These are phyloP conservation scores for Hydractinia echinata DNA, from an alignment of 30 jellyfish, hydroid and myxozoan genomes.

Conservation along the genomic window DNA sequence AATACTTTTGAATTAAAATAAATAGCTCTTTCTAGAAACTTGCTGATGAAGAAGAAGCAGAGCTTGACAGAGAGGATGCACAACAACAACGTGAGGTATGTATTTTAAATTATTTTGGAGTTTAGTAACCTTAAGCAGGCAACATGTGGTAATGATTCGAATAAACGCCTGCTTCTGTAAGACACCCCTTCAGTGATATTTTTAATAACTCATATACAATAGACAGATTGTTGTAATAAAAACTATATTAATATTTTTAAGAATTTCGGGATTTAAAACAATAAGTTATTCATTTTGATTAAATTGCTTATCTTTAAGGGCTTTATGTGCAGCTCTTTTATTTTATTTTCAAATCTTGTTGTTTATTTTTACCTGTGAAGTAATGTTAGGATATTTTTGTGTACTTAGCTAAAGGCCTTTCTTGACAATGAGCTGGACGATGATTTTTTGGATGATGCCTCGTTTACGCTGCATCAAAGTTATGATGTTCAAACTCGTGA, in stretches of 20 bases:
- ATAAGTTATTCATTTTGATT: too few species aligned
- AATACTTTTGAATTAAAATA: too few species aligned
- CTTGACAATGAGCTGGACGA: conserved; percentile 70
- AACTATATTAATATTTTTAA: too few species aligned
- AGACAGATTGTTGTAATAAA: too few species aligned
- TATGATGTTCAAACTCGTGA: not conserved
- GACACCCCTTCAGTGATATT: too few species aligned
- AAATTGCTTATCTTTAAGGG: too few species aligned
- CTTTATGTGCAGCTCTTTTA: too few species aligned
- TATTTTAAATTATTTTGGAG: not conserved
- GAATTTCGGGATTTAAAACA: too few species aligned
- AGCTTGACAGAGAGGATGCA: conserved; percentile 53
- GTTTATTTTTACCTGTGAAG: not conserved
- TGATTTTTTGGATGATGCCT: conserved; percentile 68
- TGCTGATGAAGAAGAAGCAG: conserved; percentile 52
- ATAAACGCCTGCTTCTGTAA: too few species aligned
- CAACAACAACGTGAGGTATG: conserved; percentile 63
- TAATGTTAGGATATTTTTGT: conserved; percentile 14
- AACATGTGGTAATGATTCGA: too few species aligned
- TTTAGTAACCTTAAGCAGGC: too few species aligned
- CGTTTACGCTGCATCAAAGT: conserved; percentile 19
- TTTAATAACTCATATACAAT: too few species aligned
- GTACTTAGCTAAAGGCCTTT: conserved; percentile 58
- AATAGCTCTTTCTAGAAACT: not conserved
- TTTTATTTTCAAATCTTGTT: not conserved